Evolutionary conservation across 1,140 invertebrate species (phyloP).

Genomic region (Drosophila subpulchrella): DNA sequence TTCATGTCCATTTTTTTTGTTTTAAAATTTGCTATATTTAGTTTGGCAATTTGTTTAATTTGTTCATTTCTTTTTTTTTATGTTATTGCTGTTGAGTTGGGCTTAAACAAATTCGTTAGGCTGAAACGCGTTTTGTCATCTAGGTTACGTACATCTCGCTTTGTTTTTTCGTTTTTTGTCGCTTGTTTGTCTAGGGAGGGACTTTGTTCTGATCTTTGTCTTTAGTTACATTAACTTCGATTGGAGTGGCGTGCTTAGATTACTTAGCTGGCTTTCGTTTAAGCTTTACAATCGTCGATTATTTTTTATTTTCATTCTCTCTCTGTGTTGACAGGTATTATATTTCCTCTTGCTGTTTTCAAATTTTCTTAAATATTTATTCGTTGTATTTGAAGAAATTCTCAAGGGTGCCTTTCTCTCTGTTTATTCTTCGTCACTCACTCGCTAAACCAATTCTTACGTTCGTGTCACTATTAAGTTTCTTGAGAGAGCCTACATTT

Average conservation of each 20-base stretch:
- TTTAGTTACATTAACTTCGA: conserved; percentile 41
- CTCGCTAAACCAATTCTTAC: conserved; percentile 6
- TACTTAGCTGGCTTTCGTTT: conserved; percentile 49
- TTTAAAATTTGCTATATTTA: conserved; percentile 49
- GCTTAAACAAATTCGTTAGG: conserved; percentile 76
- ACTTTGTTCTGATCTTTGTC: conserved; percentile 54
- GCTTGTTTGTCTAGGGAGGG: conserved; percentile 61
- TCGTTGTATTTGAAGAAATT: conserved; percentile 84
- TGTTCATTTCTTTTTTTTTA: conserved; percentile 33
- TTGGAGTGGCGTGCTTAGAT: conserved; percentile 53
- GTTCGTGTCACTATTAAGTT: conserved; percentile 7
- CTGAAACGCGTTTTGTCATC: conserved; percentile 73
- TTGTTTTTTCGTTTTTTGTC: conserved; percentile 21
- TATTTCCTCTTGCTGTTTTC: conserved; percentile 37
- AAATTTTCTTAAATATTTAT: conserved; percentile 80
- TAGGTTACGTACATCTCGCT: conserved; percentile 39
- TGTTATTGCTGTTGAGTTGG: conserved; percentile 58
- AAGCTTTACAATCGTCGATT: conserved; percentile 37
- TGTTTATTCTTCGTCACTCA: conserved; percentile 10
- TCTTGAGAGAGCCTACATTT: conserved; percentile 12
- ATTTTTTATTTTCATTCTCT: conserved; percentile 13
- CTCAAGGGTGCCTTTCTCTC: conserved; percentile 38
- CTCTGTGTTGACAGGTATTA: conserved; percentile 7
- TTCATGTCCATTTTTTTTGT: conserved; percentile 15
- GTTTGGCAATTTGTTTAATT: conserved; percentile 67